phyloP scores from a whole-genome alignment of 2,888 invertebrate species.

The Hirtodrosophila trivittata region DNA sequence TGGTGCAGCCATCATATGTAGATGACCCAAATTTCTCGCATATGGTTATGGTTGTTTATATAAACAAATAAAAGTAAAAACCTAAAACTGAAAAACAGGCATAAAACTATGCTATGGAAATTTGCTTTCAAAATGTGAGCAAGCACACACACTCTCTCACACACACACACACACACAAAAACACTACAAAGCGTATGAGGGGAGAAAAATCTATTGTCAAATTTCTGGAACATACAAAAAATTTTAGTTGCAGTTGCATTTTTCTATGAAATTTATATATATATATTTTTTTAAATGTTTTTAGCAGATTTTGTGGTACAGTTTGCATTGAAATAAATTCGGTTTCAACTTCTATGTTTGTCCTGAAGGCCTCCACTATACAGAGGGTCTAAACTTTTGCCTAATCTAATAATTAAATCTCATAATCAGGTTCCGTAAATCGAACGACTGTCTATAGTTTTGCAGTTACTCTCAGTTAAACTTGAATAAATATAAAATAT shows the following conservation, averaged over 20 bases:
- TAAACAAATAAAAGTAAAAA: slow-evolving; percentile 56
- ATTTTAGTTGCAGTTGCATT: slow-evolving; percentile 38
- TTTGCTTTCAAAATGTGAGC: slow-evolving; percentile 30
- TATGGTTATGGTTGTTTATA: slow-evolving; percentile 52
- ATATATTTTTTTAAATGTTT: slow-evolving; percentile 33
- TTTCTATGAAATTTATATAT: slow-evolving; percentile 22
- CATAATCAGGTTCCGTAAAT: no score
- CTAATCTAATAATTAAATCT: no score
- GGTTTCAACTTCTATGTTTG: slow-evolving; percentile 29
- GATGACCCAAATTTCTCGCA: slow-evolving; percentile 50
- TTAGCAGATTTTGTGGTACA: slow-evolving; percentile 37
- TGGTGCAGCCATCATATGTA: background rate
- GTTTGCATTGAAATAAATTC: slow-evolving; percentile 48
- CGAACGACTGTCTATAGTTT: no score
- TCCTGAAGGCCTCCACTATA: slow-evolving; percentile 1
- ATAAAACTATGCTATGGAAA: slow-evolving; percentile 53
- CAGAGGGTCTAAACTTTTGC: no score
- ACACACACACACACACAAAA: background rate
- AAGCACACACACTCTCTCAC: slow-evolving; percentile 13
- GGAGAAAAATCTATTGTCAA: slow-evolving; percentile 17
- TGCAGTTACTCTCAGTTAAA: no score
- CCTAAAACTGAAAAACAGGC: slow-evolving; percentile 49
- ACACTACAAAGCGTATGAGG: background rate
- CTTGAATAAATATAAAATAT: no score
- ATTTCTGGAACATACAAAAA: slow-evolving; percentile 25